Base-by-base conservation (phyloP, 2,888 invertebrate species). In the Neocrepidodera transversa region DNA sequence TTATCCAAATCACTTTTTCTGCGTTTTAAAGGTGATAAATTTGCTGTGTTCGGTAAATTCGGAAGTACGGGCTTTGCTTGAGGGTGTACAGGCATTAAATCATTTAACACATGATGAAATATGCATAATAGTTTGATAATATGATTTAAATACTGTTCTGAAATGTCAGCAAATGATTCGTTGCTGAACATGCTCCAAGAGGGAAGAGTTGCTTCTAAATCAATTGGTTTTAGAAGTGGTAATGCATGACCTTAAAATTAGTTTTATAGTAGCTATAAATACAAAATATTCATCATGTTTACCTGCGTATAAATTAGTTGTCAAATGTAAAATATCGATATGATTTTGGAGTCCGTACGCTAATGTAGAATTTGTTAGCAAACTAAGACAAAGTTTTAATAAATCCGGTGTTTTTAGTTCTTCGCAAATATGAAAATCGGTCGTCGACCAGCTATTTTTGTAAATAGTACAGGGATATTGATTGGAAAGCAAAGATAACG, bases 61-160 rank as follows among this genome's bases (percentile, higher is more conserved):
- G 89, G 84, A 0, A 87, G 81, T 54, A 85, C 78, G 0, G 85
- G 74, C 67, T 85, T 87, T 18, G 79, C 75, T 55, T 66, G 81
- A 1, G 81, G 71, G 11, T 82, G 78, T 64, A 81, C 79, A 63
- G 87, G 86, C 57, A 82, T 80, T 43, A 85, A 75, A 74, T 92
- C 91, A 69, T 91, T 91, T 62, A 92, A 84, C 66, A 92, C 84
- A 76, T 91, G 91, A 53, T 87, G 86, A 70, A 89, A 84, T 17
- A 92, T 86, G 74, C 91, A 92, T 57, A 93, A 77, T 71, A 92
- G 79, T 71, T 88, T 88, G 40, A 89, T 74, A 0, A 89, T 82
- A 51, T 92, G 89, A 59, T 82, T 83, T 7, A 92, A 78, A 54
- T 90, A 84, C 51, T 85, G 82, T 66, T 91, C 89, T 2, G 87